Evolutionary conservation across 2,888 invertebrate genomes (phyloP), one percentile per base, ranked within the genome.

Genomic region (Apamea epomidion): DNA sequence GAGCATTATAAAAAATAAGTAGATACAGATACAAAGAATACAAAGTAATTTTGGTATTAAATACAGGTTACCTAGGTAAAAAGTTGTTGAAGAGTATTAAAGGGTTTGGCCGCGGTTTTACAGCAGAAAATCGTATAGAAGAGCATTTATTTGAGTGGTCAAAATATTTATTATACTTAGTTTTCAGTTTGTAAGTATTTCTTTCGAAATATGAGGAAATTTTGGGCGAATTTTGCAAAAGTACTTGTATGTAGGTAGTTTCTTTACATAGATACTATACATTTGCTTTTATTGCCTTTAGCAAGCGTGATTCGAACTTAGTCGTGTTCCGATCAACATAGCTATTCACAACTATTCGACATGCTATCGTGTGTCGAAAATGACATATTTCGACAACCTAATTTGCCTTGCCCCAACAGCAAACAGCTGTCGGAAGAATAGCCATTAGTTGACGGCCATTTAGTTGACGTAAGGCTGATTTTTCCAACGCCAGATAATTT

Each of bases 31-130:
- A 77, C 7, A 77, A 58, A 10, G 10, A 54, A 18, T 29, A 77
- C 7, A 77, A 42, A 32, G n/a, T 51, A 51, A 29, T 51, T 77
- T 51, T 78, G 64, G 18, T 78, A 78, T 51, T 12, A 68, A 42
- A 74, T 42, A 67, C 21, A 73, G 16, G 21, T 45, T 68, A 8
- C 8, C 7, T 60, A 45, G 32, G 29, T 21, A 29, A 45, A 54
- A 62, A 21, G 45, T 48, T 45, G 12, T 54, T 5, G 14, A 73
- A 62, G 60, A 72, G 73, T 80, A 81, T 54, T 29, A 42, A 37
- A 69, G 18, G 29, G 18, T 54, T 42, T 78, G 8, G 10, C 18
- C 1, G 29, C 37, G n/a, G 25, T 32, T 62, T 54, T 45, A 51
- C 8, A 42, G 51, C 42, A 54, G 2, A 45, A 32, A 67, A 45